phyloP scores from a whole-genome alignment of 2,888 invertebrate genomes.

The Agrotis ipsilon region DNA sequence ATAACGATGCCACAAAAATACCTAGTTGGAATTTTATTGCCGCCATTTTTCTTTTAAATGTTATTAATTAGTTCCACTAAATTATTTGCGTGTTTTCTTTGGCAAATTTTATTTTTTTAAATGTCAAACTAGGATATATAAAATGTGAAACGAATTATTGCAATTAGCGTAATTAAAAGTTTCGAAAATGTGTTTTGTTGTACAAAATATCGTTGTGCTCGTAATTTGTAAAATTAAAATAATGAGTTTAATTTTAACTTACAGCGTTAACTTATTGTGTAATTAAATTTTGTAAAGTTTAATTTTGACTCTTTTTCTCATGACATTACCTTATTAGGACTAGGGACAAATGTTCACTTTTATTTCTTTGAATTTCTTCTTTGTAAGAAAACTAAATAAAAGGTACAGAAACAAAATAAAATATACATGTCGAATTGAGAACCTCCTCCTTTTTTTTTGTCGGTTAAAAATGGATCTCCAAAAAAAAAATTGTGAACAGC shows the following conservation, averaged over 20 bases:
- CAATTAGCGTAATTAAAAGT: slow-evolving; percentile 44
- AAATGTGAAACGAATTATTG: slow-evolving; percentile 14
- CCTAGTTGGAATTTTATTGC: slow-evolving; percentile 9
- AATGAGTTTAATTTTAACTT: slow-evolving; percentile 26
- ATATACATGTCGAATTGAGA: too few species aligned
- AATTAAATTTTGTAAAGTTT: slow-evolving; percentile 20
- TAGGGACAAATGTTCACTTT: not conserved
- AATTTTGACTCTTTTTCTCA: not conserved
- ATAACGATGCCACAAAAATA: slow-evolving; percentile 2
- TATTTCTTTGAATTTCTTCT: not conserved
- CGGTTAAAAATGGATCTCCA: too few species aligned
- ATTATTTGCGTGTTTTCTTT: slow-evolving; percentile 40
- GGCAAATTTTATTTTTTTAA: slow-evolving; percentile 28
- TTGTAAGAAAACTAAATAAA: not conserved
- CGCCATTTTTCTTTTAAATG: slow-evolving; percentile 9
- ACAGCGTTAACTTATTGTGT: slow-evolving; percentile 11
- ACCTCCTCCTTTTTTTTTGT: too few species aligned
- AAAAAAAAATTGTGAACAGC: too few species aligned
- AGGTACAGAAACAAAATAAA: too few species aligned
- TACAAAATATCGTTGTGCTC: not conserved
- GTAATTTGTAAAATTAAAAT: slow-evolving; percentile 15
- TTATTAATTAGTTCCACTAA: slow-evolving; percentile 29
- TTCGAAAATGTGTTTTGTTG: slow-evolving; percentile 29
- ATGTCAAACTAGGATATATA: slow-evolving; percentile 28
- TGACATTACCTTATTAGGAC: slow-evolving; percentile 13